These are phyloP conservation scores for Drosophila athabasca DNA, from an alignment of 1,140 invertebrate genomes.

Conservation along the genomic window DNA sequence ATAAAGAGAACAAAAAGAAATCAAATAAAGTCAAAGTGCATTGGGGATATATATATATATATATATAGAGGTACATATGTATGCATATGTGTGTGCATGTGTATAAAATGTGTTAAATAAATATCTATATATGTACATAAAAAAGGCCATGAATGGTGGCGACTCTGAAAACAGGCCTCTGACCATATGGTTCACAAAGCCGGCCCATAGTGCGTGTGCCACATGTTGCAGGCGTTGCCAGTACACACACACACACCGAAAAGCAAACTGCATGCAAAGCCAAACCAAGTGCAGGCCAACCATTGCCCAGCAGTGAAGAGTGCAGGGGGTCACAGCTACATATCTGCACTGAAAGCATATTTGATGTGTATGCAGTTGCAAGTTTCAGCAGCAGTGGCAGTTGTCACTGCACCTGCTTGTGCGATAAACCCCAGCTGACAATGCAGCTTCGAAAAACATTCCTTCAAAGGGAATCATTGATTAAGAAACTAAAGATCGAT, in stretches of 20 bases:
- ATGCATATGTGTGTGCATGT: constrained; percentile 10
- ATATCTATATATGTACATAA: constrained; percentile 49
- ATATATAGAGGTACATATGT: constrained; percentile 25
- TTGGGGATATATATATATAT: constrained; percentile 23
- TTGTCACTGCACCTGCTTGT: constrained; percentile 30
- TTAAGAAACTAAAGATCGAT: neutral
- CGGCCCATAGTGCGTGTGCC: constrained; percentile 73
- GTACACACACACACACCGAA: constrained; percentile 34
- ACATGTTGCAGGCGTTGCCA: constrained; percentile 67
- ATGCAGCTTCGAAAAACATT: constrained; percentile 3
- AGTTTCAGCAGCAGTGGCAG: constrained; percentile 12
- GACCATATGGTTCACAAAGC: constrained; percentile 64
- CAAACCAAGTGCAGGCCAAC: constrained; percentile 37
- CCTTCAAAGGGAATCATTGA: constrained; percentile 37
- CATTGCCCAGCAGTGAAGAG: constrained; percentile 13
- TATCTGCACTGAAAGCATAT: constrained; percentile 44
- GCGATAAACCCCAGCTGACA: constrained; percentile 34
- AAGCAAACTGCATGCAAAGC: constrained; percentile 57
- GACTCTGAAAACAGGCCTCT: constrained; percentile 40
- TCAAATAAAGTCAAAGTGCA: constrained; percentile 35
- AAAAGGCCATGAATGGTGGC: constrained; percentile 35
- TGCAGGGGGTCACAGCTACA: neutral
- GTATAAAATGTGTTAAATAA: constrained; percentile 82
- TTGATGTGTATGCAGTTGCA: constrained; percentile 38
- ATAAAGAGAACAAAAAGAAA: constrained; percentile 36